Base-by-base conservation (phyloP, 2,888 invertebrate species). In the Stramonita haemastoma region DNA sequence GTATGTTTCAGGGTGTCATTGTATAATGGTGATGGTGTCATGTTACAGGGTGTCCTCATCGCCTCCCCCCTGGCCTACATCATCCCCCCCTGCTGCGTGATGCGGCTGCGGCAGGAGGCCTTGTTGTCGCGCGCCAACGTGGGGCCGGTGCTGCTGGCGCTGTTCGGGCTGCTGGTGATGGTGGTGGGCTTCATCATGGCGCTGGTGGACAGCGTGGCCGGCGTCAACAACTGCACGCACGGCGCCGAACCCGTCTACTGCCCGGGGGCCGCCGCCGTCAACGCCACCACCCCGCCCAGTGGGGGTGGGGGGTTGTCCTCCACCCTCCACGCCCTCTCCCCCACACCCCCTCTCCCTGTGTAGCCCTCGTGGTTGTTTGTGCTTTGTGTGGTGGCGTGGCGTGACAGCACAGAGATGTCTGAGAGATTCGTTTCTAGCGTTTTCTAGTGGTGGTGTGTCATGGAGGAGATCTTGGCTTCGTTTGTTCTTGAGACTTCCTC, bases 11-110 rank as follows among this genome's bases (percentile, higher is more conserved):
- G 11, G 17, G 17, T 57, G 57, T 17, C 57, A 13, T 8, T 57
- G 57, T 57, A 22, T 13, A 60, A 15, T 19, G 60, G 60, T 60
- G 60, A 13, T 2, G 60, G 60, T 60, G 60, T n/a, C n/a, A n/a
- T 60, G 60, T 60, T 22, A n/a, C 94, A 98, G 98, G 98, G 98
- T 90, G 97, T 98, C 29, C 93, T 98, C 90, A 97, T 98, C 15
- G 98, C 98, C 17, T 97, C 98, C 90, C 98, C 98, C 0, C 95
- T 98, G 92, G 98, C 98, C 22, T 98, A 98, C 95, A 97, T 98
- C 91, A 96, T 98, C 87, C 98, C 98, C 6, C 97, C 98, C 0
- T 95, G 98, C 26, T 97, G 98, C 93, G 98, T 98, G 94, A 97
- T 98, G 91, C 97, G 97, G 95, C 97, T 98, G 93, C 97, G 95